Conservation (phyloP, 1,140 invertebrate species). For the Leptopilina boulardi region DNA sequence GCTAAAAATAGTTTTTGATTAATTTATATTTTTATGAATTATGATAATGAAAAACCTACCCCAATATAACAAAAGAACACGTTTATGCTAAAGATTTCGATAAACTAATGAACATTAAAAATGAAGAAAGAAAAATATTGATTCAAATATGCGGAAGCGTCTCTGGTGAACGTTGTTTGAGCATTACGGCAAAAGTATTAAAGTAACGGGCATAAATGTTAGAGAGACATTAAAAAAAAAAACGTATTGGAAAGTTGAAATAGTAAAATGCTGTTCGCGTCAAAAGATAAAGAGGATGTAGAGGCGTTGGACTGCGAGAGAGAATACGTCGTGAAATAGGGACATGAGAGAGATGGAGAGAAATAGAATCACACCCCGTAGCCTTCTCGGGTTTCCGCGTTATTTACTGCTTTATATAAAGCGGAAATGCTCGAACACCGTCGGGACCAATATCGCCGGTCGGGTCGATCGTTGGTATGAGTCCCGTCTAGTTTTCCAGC, state of each 20-base stretch:
- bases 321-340: background rate
- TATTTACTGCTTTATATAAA: conserved; percentile 53
- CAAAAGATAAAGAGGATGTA: conserved; percentile 30
- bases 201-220: conserved; percentile 29
- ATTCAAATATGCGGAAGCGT: conserved; percentile 47
- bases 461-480: conserved; percentile 6
- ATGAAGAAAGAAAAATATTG: conserved; percentile 39
- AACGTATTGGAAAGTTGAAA: conserved; percentile 29
- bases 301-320: background rate
- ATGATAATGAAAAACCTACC: no score
- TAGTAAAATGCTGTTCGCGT: conserved; percentile 30
- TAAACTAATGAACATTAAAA: conserved; percentile 2
- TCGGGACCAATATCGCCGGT: conserved; percentile 47
- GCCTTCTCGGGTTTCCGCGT: conserved; percentile 45
- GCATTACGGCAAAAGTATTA: conserved; percentile 23
- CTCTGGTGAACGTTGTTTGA: conserved; percentile 40
- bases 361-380: conserved; percentile 40
- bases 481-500: conserved; percentile 17
- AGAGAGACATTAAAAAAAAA: conserved; percentile 31
- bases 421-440: conserved; percentile 39
- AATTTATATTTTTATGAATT: no score
- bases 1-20: no score
- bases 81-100: conserved; percentile 18
- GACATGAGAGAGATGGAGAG: conserved; percentile 11
- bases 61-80: no score